These are phyloP conservation scores for Microctonus aethiopoides DNA, from an alignment of 2,888 invertebrate species.

Conservation along the genomic window DNA sequence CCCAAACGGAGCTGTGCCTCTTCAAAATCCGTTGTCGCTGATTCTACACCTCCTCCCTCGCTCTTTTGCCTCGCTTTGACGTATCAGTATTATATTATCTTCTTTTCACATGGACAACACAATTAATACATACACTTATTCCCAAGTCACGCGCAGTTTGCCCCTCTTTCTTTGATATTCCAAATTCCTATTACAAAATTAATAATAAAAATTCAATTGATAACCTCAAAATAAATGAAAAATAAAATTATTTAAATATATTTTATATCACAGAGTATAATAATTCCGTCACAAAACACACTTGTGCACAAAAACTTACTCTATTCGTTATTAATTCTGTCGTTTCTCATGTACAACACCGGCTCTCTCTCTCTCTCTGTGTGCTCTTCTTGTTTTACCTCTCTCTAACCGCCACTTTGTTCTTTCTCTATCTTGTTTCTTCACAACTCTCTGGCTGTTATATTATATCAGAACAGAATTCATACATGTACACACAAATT, in stretches of 20 bases:
- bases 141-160: neutral
- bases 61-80: neutral
- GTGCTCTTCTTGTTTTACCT: neutral
- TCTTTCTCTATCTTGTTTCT: too few relatives aligned
- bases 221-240: too few relatives aligned
- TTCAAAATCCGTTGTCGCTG: conserved; percentile 28
- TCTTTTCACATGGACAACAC: neutral
- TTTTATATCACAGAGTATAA: neutral
- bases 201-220: too few relatives aligned
- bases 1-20: conserved; percentile 52
- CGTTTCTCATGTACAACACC: neutral
- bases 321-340: neutral
- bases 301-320: neutral
- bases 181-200: too few relatives aligned
- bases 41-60: neutral
- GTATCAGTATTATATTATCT: neutral
- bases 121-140: neutral
- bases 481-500: too few relatives aligned
- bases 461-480: too few relatives aligned
- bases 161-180: too few relatives aligned
- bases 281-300: conserved; percentile 5
- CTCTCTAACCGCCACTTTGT: too few relatives aligned
- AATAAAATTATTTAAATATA: neutral
- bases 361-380: too few relatives aligned
- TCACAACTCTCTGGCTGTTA: too few relatives aligned